Base-by-base conservation (phyloP, 2,113 vertebrate genomes). In the Oplegnathus fasciatus region DNA sequence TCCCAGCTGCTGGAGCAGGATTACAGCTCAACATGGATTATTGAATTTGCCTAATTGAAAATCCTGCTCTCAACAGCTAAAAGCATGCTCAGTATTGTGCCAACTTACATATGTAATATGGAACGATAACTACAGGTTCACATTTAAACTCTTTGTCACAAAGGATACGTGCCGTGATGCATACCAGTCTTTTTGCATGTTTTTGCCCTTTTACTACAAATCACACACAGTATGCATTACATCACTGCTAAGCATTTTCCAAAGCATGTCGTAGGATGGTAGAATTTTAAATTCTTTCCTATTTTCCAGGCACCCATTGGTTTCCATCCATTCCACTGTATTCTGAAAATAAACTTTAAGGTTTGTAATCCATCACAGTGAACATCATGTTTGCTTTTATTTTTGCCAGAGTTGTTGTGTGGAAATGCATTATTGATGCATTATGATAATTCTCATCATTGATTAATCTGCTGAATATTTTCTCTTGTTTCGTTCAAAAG, bases 1-100 rank as follows among this genome's bases (percentile, higher is more conserved):
- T 65, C 64, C 79, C 80, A 72, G 68, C 72, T 69, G 65, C 52
- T 86, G 64, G 57, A 46, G 46, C 15, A 57, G 55, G 18, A 62
- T 18, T 15, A 48, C 58, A 60, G 50, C n/a, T 24, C 60, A 34
- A 14, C 44, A 34, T 6, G 26, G 68, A 10, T 50, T 52, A 77
- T 44, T 72, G 26, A 86, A 78, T 74, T 17, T 52, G 32, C 32
- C 50, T 48, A 6, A 60, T 22, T 64, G 26, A 66, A 82, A 64
- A 61, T 7, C 13, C 55, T 78, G 57, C 37, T 81, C 40, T 0
- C 17, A 20, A 9, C 46, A 28, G n/a, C 26, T 64, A 15, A 60
- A 50, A 67, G 62, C 50, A 65, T 40, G 67, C 42, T 70, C 17
- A 44, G 26, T 73, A 14, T 34, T 79, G 79, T 79, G 50, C 58